Evolutionary conservation across 2,888 invertebrate species (phyloP), one percentile per base, ranked within the genome.

Genomic region (Caenorhabditis doughertyi): DNA sequence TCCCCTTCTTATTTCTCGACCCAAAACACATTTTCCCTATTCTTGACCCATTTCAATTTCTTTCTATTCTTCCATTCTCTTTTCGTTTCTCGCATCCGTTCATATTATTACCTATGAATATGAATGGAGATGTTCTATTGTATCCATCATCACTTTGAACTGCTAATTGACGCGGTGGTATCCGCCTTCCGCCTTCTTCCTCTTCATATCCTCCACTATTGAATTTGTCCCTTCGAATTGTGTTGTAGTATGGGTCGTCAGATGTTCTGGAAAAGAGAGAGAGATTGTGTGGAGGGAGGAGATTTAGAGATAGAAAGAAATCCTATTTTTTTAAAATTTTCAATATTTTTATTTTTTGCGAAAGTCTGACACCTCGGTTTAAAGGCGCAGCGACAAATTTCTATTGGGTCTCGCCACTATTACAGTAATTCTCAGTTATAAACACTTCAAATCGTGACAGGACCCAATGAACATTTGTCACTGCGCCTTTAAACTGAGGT

Each of bases 91-190:
- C n/a, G n/a, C n/a, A 44, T 42, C 13, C 13, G 32, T 35, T 23
- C 67, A 23, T 44, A 21, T 73, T 44, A 55, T 68, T 60, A 76
- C 81, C 81, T 35, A 81, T 77, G 71, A 81, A 81, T 64, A 81
- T 81, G 53, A 67, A 81, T 1, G 81, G 81, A 35, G 81, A 81
- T 62, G 81, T 51, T 25, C 71, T 53, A 77, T 81, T 77, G 62
- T 72, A 81, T 47, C 51, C 81, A 55, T 56, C 42, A 55, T 64
- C 49, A 21, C 62, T 25, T 39, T 42, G 39, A 13, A 74, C 70
- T 53, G 55, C 60, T 79, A 67, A 62, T 77, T 71, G 51, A 47
- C 29, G 47, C 47, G 3, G 3, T 3, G 7, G 51, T 21, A 32
- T n/a, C 13, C 42, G 35, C 1, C 39, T 11, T 11, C 32, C 39